Conservation (phyloP, 2,113 vertebrate species). For the Calyptommatus sinebrachiatus region DNA sequence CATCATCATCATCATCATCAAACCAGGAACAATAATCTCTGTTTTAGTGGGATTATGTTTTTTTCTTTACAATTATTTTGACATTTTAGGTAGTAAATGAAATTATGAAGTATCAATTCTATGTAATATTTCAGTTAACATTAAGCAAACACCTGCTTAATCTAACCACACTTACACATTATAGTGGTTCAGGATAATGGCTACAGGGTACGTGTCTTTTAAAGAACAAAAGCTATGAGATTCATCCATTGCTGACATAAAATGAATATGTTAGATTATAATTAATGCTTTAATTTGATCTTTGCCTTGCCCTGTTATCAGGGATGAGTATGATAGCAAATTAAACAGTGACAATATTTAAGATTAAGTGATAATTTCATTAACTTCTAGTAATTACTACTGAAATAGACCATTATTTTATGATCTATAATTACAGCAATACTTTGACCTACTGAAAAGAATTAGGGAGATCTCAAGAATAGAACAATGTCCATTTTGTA, state of each 20-base stretch:
- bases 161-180: neutral
- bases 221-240: conserved; percentile 15
- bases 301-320: conserved; percentile 11
- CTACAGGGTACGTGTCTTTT: neutral
- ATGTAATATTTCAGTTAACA: no score
- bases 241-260: neutral
- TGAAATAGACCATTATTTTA: conserved; percentile 52
- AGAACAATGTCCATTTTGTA: conserved; percentile 46
- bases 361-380: conserved; percentile 56
- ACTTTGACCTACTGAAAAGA: conserved; percentile 32
- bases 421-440: conserved; percentile 52
- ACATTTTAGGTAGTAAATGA: no score
- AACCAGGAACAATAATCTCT: no score
- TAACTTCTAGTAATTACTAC: conserved; percentile 47
- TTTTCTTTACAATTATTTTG: no score
- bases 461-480: conserved; percentile 26
- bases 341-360: conserved; percentile 49
- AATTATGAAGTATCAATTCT: no score
- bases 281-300: conserved; percentile 26
- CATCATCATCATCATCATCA: no score
- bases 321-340: conserved; percentile 28
- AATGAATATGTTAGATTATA: conserved; percentile 22
- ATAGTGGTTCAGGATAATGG: neutral
- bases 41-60: no score
- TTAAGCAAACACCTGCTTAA: neutral